Conservation (phyloP, 2,113 vertebrate genomes). For the Hyperopisus bebe region DNA sequence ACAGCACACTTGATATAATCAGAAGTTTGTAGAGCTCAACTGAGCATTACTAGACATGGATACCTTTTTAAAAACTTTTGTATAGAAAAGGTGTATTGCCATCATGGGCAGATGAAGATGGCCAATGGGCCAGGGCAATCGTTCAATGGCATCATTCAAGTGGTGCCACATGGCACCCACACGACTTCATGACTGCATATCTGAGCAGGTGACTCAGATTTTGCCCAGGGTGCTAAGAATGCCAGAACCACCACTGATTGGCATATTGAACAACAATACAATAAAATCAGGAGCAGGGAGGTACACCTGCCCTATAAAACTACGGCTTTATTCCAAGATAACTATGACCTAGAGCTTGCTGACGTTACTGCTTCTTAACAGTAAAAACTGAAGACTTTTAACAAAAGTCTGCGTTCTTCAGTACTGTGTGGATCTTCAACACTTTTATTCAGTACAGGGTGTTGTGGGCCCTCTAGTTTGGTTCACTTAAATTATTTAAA, state of each 20-base stretch:
- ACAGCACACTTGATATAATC: not conserved
- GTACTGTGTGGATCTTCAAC: not conserved
- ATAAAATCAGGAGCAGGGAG: not conserved
- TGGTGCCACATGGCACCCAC: not conserved
- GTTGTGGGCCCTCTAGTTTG: not conserved
- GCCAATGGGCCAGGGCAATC: not conserved
- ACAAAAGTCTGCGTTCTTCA: not conserved
- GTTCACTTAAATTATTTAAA: not conserved
- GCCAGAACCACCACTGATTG: not conserved
- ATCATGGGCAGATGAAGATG: not conserved
- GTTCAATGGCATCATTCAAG: not conserved
- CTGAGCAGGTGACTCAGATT: not conserved
- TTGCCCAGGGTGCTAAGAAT: not conserved
- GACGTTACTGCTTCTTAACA: not conserved
- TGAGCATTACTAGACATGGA: not conserved
- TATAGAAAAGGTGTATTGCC: not conserved
- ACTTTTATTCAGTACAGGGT: not conserved
- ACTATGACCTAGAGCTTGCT: not conserved
- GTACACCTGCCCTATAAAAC: not conserved
- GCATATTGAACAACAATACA: not conserved
- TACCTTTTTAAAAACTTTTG: not conserved
- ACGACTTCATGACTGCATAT: not conserved
- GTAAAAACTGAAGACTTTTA: not conserved
- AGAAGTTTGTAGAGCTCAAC: not conserved
- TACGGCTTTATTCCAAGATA: not conserved